Evolutionary conservation across 2,888 invertebrate species (phyloP).

Genomic region (Troglohyphantes excavatus): DNA sequence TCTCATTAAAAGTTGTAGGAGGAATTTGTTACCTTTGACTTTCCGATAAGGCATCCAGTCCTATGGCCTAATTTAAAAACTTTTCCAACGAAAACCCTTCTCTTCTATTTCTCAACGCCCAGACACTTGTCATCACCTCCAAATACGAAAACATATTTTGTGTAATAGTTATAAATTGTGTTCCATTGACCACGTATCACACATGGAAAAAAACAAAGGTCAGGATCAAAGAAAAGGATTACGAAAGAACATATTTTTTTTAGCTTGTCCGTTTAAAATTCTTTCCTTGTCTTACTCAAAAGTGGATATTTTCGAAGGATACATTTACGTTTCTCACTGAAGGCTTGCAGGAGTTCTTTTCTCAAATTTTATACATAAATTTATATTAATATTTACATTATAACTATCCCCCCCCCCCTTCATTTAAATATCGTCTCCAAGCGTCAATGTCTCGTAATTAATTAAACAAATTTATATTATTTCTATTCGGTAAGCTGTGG

Average conservation of each 20-base stretch:
- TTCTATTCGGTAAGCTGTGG: too few relatives aligned
- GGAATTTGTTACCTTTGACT: conserved; percentile 16
- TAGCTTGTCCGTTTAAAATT: too few relatives aligned
- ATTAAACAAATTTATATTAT: too few relatives aligned
- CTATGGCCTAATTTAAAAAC: conserved; percentile 13
- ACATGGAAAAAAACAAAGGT: not conserved
- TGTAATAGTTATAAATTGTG: conserved; percentile 14
- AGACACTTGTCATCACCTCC: conserved; percentile 3
- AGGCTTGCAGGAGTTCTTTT: too few relatives aligned
- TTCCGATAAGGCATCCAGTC: conserved; percentile 15
- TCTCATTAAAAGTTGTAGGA: not conserved
- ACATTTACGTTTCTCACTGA: too few relatives aligned
- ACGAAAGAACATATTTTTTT: not conserved
- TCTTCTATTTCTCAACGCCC: conserved; percentile 20
- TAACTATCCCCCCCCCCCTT: too few relatives aligned
- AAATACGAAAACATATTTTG: not conserved
- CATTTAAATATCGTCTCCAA: too few relatives aligned
- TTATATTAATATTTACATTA: too few relatives aligned
- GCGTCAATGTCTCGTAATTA: too few relatives aligned
- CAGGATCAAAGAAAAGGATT: not conserved
- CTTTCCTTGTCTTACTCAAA: too few relatives aligned
- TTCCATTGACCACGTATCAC: not conserved
- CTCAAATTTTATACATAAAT: too few relatives aligned
- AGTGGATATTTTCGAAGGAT: too few relatives aligned
- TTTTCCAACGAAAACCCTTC: not conserved